Evolutionary conservation across 1,140 invertebrate species (phyloP).

Genomic region (Drosophila oshimai): DNA sequence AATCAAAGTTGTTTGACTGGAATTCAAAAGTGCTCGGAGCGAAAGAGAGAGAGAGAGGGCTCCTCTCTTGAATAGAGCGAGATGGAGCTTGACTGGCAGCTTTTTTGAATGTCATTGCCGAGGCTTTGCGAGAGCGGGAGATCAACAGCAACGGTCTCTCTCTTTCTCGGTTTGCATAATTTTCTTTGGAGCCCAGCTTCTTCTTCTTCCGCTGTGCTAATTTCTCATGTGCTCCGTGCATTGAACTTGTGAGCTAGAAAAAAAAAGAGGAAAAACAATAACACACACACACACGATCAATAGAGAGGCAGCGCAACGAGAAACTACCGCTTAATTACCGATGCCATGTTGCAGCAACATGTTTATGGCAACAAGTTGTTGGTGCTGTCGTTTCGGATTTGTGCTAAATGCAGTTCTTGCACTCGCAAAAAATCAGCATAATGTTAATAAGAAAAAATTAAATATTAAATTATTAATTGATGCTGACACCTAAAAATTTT

Average conservation of each 20-base stretch:
- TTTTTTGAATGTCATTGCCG: slow-evolving; percentile 78
- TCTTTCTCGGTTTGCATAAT: slow-evolving; percentile 27
- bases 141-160: slow-evolving; percentile 7
- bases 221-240: slow-evolving; percentile 67
- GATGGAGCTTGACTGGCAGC: slow-evolving; percentile 64
- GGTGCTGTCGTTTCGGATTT: slow-evolving; percentile 11
- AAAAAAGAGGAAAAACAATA: slow-evolving; percentile 16
- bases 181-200: slow-evolving; percentile 47
- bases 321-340: slow-evolving; percentile 63
- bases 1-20: slow-evolving; percentile 79
- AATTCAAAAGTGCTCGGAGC: slow-evolving; percentile 45
- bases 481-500: too few relatives aligned
- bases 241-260: slow-evolving; percentile 72
- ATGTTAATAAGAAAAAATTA: neutral
- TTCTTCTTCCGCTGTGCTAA: slow-evolving; percentile 54
- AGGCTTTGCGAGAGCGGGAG: slow-evolving; percentile 10
- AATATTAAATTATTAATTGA: too few relatives aligned
- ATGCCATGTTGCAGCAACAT: slow-evolving; percentile 72
- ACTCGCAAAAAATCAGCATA: neutral
- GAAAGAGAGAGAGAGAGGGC: neutral
- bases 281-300: slow-evolving; percentile 35
- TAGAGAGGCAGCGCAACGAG: slow-evolving; percentile 31
- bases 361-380: slow-evolving; percentile 62
- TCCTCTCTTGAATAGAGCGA: slow-evolving; percentile 6
- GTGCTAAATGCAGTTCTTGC: slow-evolving; percentile 11